Evolutionary conservation across 2,888 invertebrate species (phyloP).

Genomic region (Boloria euphrosyne): DNA sequence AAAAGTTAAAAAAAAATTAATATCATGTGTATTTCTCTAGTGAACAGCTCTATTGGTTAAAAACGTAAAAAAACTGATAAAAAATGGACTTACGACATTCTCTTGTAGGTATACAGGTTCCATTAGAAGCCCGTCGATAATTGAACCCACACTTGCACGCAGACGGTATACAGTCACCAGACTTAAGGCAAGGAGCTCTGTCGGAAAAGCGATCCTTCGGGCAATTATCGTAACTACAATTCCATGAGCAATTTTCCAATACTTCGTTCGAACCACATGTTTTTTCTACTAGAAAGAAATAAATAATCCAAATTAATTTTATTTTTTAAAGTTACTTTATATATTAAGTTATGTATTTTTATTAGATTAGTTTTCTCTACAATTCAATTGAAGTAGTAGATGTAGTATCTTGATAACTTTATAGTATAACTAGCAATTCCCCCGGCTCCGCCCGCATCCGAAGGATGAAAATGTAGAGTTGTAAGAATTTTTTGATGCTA

Average conservation of each 20-base stretch:
- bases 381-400: too few relatives aligned
- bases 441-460: too few relatives aligned
- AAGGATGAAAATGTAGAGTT: too few relatives aligned
- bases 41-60: too few relatives aligned
- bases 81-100: conserved; percentile 47
- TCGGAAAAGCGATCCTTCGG: conserved; percentile 44
- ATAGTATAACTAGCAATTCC: too few relatives aligned
- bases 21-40: too few relatives aligned
- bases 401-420: too few relatives aligned
- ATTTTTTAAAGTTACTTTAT: too few relatives aligned
- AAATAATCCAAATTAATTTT: neutral
- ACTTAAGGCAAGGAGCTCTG: conserved; percentile 39
- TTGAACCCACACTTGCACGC: conserved; percentile 56
- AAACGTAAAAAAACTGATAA: neutral
- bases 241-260: conserved; percentile 47
- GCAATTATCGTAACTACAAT: conserved; percentile 52
- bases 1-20: too few relatives aligned
- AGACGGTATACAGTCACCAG: conserved; percentile 46
- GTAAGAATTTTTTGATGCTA: too few relatives aligned
- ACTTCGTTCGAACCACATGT: conserved; percentile 48
- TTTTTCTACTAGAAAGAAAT: conserved; percentile 26
- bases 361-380: too few relatives aligned
- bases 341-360: too few relatives aligned
- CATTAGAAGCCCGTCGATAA: conserved; percentile 49
- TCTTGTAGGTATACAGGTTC: conserved; percentile 49